These are phyloP conservation scores for Leucophenga varia DNA, from an alignment of 1,140 invertebrate genomes.

Conservation along the genomic window DNA sequence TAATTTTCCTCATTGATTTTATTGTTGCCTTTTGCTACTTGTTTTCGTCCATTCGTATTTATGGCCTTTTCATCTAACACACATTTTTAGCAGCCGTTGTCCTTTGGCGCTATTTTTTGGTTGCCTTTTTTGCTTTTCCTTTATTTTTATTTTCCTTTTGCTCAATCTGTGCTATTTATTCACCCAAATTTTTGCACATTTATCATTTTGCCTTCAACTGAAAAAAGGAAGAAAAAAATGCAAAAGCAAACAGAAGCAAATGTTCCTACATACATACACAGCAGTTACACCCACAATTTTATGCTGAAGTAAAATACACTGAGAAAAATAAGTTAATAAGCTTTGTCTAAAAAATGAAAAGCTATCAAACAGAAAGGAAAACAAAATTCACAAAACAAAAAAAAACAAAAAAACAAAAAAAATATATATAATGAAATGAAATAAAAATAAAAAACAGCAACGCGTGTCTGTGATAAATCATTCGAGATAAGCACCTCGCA, in stretches of 20 bases:
- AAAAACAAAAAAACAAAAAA: no score
- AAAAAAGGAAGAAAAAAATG: no score
- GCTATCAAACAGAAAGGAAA: no score
- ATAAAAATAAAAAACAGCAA: no score
- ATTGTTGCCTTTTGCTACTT: conserved; percentile 15
- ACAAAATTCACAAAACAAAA: no score
- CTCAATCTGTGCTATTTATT: conserved; percentile 54
- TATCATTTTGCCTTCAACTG: conserved; percentile 52
- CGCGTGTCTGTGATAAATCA: no score
- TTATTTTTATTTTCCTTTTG: conserved; percentile 21
- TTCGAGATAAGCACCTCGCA: no score
- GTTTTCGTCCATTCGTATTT: conserved; percentile 8
- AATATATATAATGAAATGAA: no score
- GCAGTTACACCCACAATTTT: conserved; percentile 35
- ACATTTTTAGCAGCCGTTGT: conserved; percentile 28
- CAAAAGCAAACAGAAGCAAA: no score
- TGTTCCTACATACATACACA: conserved; percentile 15
- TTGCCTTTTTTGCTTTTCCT: conserved; percentile 34
- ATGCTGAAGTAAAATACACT: conserved; percentile 24
- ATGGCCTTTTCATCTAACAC: conserved; percentile 23
- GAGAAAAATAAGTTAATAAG: conserved; percentile 26
- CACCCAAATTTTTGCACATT: conserved; percentile 53
- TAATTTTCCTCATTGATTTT: conserved; percentile 26
- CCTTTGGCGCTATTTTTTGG: conserved; percentile 23
- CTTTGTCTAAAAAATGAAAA: conserved; percentile 10